Conservation (phyloP, 2,797 vertebrate genomes). For the Masticophis lateralis region DNA sequence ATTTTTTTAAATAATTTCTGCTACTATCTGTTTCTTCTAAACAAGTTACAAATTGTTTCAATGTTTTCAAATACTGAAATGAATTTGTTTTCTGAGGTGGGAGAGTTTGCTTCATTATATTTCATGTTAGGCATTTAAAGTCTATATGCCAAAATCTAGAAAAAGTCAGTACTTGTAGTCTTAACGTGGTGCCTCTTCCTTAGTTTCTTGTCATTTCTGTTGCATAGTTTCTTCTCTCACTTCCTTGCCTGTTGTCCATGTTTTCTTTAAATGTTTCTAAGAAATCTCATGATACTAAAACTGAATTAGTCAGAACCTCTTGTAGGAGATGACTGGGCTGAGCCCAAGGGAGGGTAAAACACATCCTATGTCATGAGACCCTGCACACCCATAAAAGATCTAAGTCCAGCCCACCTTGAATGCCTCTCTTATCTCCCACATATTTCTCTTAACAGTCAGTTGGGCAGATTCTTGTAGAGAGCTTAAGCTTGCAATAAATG, state of each 20-base stretch:
- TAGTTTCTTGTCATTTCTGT: not conserved
- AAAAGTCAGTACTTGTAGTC: not conserved
- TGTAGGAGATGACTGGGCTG: not conserved
- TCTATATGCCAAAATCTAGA: not conserved
- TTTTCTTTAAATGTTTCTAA: not conserved
- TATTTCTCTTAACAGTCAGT: not conserved
- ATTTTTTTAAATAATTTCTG: not conserved
- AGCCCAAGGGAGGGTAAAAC: not conserved
- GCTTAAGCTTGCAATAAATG: not conserved
- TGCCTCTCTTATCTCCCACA: not conserved
- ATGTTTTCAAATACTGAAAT: not conserved
- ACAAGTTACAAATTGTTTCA: not conserved
- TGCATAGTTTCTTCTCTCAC: not conserved
- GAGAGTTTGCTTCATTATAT: not conserved
- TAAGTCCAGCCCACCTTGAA: not conserved
- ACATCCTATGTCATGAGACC: not conserved
- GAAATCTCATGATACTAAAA: not conserved
- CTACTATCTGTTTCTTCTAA: not conserved
- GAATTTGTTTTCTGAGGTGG: not conserved
- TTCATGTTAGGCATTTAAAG: not conserved
- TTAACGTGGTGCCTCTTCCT: not conserved
- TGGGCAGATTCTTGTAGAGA: not conserved
- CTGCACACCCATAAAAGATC: not conserved
- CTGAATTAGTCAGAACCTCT: not conserved
- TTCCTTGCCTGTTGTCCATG: not conserved